Base-by-base conservation (phyloP, 2,797 vertebrate genomes). In the Champsocephalus gunnari region DNA sequence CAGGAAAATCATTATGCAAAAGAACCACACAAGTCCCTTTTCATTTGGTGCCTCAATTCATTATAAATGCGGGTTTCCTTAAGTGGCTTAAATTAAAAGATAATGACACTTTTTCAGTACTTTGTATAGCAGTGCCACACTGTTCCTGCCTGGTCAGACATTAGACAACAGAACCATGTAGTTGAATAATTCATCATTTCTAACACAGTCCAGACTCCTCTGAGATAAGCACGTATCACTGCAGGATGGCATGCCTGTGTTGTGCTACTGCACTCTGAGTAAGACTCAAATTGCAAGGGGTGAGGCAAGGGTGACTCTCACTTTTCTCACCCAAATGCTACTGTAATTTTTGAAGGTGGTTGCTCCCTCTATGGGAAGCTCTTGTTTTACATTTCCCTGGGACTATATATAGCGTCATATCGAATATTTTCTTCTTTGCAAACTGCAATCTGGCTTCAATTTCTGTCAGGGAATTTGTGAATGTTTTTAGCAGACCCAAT, bases 121-220 rank as follows among this genome's bases (percentile, higher is more conserved):
- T 34, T 67, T 66, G 58, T 53, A 57, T 16, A 9, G 45, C 41
- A 1, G 51, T 13, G 12, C 13, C 43, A 51, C 44, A 34, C 71
- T 68, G 54, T 60, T 83, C 65, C 64, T 61, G 80, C 64, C 59
- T 59, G 59, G 80, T 64, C 59, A 82, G 55, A 77, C 12, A 13
- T 73, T 50, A 77, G 71, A 77, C 63, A 75, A 72, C 69, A 81
- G 53, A 78, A 81, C 62, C 75, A 68, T 49, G 32, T 49, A 58
- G 57, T 76, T 87, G 77, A 88, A 81, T 58, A 75, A 84, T 87
- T 82, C 45, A 83, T 82, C 14, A 48, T 73, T 75, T 67, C 41
- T 12, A 47, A 50, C 7, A 11, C 49, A 48, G 62, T 63, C 32
- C 60, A 7, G 10, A 12, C 57, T 84, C 43, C 57, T 64, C 56